phyloP scores from a whole-genome alignment of 30 jellyfish, hydroid and myxozoan species.

The Hydractinia symbiolongicarpus region DNA sequence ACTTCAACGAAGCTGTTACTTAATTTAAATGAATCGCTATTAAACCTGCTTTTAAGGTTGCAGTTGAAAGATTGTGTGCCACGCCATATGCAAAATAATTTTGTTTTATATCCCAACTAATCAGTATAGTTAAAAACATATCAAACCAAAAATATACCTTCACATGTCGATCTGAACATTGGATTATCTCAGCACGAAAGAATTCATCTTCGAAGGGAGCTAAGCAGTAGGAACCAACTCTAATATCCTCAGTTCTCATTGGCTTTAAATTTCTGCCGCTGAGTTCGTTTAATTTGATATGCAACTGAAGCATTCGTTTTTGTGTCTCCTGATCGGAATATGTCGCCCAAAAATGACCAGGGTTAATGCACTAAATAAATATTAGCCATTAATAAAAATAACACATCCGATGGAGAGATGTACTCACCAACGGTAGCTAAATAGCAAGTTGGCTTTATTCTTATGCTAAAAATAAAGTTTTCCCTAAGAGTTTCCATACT shows the following conservation, averaged over 20 bases:
- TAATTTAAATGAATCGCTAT: too few relatives aligned
- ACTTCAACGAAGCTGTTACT: neutral
- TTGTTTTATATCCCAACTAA: neutral
- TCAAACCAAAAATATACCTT: conserved; percentile 19
- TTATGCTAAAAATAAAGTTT: too few relatives aligned
- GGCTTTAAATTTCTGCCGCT: conserved; percentile 67
- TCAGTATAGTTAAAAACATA: neutral
- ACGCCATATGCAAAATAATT: neutral
- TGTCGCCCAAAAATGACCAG: conserved; percentile 96
- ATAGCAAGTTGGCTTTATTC: too few relatives aligned
- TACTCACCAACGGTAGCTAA: too few relatives aligned
- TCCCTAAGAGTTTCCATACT: too few relatives aligned
- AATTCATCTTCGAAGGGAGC: conserved; percentile 84
- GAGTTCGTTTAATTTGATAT: conserved; percentile 64
- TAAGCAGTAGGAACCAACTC: conserved; percentile 42
- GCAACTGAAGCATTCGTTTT: conserved; percentile 36
- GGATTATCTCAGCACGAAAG: conserved; percentile 65
- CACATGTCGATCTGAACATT: conserved; percentile 17
- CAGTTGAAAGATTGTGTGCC: too few relatives aligned
- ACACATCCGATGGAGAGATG: too few relatives aligned
- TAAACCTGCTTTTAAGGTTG: too few relatives aligned
- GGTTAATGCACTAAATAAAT: conserved; percentile 43
- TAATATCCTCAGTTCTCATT: conserved; percentile 14
- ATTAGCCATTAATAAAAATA: neutral
- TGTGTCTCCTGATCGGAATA: conserved; percentile 60